Base-by-base conservation (phyloP, 2,113 vertebrate species). In the Bothrops jararaca region DNA sequence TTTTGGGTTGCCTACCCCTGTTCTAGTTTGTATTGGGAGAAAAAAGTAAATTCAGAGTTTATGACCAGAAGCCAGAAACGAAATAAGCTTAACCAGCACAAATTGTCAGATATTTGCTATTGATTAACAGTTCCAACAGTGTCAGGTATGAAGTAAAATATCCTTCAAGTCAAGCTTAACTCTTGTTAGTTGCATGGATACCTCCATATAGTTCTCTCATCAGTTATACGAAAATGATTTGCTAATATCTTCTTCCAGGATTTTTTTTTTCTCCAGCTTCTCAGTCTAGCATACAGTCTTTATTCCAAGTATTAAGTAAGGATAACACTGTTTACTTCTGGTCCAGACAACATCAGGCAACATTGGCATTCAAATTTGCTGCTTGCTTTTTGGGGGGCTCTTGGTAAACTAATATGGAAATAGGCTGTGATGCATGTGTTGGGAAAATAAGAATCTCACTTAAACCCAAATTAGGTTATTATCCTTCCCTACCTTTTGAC, bases 41-140 rank as follows among this genome's bases (percentile, higher is more conserved):
- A 0, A 69, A 91, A n/a, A n/a, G 64, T 86, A 54, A 56, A 88
- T 90, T 85, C 89, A 92, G 90, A 74, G 29, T n/a, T 92, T 85
- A 90, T 94, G 74, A 85, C 88, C 53, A 26, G 58, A 5, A 42
- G 23, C 88, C 52, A 39, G 1, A 69, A 89, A 91, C 13, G 26
- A 92, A 93, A 94, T 93, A 64, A 88, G 86, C 80, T 91, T 80
- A 92, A 93, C 69, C 0, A 50, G 39, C 42, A 89, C 53, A 91
- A 92, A 94, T 92, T 95, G 91, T 12, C 88, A 34, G 0, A 23
- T 90, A n/a, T 93, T 94, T 95, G 89, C 94, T 95, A 93, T 54
- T 39, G 50, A 0, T 54, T 90, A 88, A 20, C 93, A 94, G 86
- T 74, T 80, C 15, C 90, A 95, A 74, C 13, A 29, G 88, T 92